Base-by-base conservation (phyloP, 2,888 invertebrate species). In the Polyploca ridens region DNA sequence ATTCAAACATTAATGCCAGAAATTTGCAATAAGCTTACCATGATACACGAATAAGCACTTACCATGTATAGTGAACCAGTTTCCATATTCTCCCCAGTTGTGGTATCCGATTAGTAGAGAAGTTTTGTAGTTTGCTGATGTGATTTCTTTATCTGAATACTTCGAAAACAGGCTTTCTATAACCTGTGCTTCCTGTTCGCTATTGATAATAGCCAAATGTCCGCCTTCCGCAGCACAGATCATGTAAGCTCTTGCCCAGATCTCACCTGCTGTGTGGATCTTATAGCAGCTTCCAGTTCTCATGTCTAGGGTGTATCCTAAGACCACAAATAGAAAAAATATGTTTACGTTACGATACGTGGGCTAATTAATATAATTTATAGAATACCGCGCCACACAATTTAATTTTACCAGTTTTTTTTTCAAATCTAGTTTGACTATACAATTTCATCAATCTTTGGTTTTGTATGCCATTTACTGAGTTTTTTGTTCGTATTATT, bases 11-110 rank as follows among this genome's bases (percentile, higher is more conserved):
- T 27, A 27, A 27, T 27, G 27, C 27, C 27, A 27, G 27, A 27
- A 27, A 27, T 27, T 27, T 1, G 27, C 27, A 27, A 41, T 11
- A 41, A 41, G 8, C 4, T 6, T 35, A 35, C 5, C 5, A 35
- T 35, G 7, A 7, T 35, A 35, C 7, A 41, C 10, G 11, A 41
- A 13, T 41, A 41, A 10, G 3, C 14, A 35, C 46, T 3, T 59
- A 81, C 83, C 83, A 38, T 84, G 76, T 38, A 83, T 71, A 13
- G 84, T 82, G 8, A 69, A 69, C 75, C 77, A 84, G 7, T 71
- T 62, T 0, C 74, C 66, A 4, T 27, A 27, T 27, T 66, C 73
- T 3, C 68, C 69, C 78, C 77, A 79, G 61, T 79, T 77, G 8
- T 72, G 75, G 63, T 78, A 77, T 0, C 84, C 84, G n/a, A 82